A percentile compares a stretch with the other conserved stretches of the same genome.
phyloP scores from a whole-genome alignment of 2,113 vertebrate species.

The Chlorocebus sabaeus region DNA sequence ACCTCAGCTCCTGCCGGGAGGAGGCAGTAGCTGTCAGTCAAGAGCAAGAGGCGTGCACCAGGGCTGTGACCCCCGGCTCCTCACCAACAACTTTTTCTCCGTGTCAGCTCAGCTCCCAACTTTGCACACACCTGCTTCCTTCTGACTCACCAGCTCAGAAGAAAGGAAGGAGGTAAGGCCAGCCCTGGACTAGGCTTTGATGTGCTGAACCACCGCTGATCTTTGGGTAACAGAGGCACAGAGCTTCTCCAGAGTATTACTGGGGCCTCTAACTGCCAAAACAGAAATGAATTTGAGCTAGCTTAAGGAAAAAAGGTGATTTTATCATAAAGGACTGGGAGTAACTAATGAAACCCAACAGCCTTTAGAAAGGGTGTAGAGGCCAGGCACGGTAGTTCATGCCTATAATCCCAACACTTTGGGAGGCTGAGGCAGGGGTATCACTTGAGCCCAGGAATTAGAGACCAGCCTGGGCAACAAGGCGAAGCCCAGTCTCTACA shows the following conservation, averaged over 20 bases:
- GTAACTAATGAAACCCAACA: neutral
- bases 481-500: too few species aligned
- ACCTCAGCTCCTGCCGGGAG: neutral
- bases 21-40: constrained; percentile 31
- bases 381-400: too few species aligned
- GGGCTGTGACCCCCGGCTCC: constrained; percentile 5
- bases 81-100: constrained; percentile 35
- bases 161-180: neutral
- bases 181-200: neutral
- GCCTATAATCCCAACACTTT: too few species aligned
- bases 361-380: neutral
- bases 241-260: neutral
- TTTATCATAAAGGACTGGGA: neutral
- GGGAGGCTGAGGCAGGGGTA: too few species aligned
- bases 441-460: too few species aligned
- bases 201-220: neutral
- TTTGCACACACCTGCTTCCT: neutral
- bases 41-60: neutral
- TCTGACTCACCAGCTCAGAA: neutral
- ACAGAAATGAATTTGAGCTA: neutral
- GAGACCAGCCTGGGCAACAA: too few species aligned
- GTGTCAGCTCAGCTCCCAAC: constrained; percentile 4
- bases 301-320: neutral
- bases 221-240: neutral
- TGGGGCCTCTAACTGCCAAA: neutral